Evolutionary conservation across 2,888 invertebrate genomes (phyloP), one percentile per base, ranked within the genome.

Genomic region (Aricia artaxerxes): DNA sequence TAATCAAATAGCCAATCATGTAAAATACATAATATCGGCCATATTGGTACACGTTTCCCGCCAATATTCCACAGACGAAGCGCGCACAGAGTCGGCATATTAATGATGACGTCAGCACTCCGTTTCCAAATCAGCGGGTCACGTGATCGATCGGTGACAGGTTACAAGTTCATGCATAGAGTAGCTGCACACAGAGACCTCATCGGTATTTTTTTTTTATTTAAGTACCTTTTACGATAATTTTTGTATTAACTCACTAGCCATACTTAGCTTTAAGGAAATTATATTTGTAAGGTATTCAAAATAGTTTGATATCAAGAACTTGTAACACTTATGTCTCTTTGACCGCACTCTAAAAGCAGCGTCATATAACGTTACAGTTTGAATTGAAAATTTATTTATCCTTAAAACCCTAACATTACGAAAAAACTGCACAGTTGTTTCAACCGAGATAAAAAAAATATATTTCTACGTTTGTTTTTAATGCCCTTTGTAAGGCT

Each of bases 91-190:
- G 73, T 40, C 16, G 24, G 24, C 53, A 57, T 53, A 76, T 35
- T 57, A 31, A 76, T 76, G 76, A 76, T 76, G 53, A 76, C 57
- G 76, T 76, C 53, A 76, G 73, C 53, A 75, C 49, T 75, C 57
- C 53, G 57, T 76, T 76, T 57, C 76, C 76, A 16, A 76, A 57
- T 76, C 76, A 57, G 76, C 11, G 57, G 76, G 53, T 53, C 13
- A 76, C 35, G 57, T 35, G 31, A 76, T 53, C 76, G 76, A 76
- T 57, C 76, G 49, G 49, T 76, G 76, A 76, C 53, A 53, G 49
- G 76, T 57, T 31, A 35, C 76, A 53, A 76, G 76, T 53, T 76
- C 76, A 57, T 57, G 24, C 57, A 57, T 31, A 31, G 57, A 76
- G 57, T 53, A 53, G n/a, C 31, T 31, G 11, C 11, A 24, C 0